Base-by-base conservation (phyloP, 2,113 vertebrate species). In the Oncorhynchus nerka region DNA sequence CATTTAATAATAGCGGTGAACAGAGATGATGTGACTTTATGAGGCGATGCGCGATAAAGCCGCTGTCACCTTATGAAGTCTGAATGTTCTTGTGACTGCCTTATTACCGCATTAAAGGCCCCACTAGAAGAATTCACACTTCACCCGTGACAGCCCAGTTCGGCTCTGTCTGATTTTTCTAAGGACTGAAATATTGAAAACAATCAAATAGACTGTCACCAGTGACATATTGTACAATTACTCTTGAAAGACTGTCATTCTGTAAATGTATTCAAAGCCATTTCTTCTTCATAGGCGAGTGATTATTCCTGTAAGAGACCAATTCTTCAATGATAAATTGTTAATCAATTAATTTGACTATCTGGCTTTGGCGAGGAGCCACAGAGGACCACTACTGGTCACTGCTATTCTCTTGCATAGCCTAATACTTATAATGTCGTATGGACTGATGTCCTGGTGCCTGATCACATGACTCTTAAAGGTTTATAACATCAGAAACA, bases 201-300 rank as follows among this genome's bases (percentile, higher is more conserved):
- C 91, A 86, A 91, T 92, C 85, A 89, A 88, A 91, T 83, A 78
- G 77, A 85, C 83, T 90, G 91, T 91, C 89, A 91, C 78, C 85
- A 78, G 78, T 92, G 92, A 94, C 90, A 89, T 88, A 93, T 93
- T 89, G 90, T 83, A 91, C 89, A 89, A 92, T 93, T 92, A 92
- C 85, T 90, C 85, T 89, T 90, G 85, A 91, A 89, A 91, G 88
- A 92, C 88, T 88, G 86, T 90, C 91, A 91, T 90, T 80, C 87
- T 85, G 89, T 81, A 93, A 91, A 90, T 86, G 86, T 90, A 92
- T 93, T 92, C 88, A 88, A 89, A 91, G 90, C 85, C 87, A 88
- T 90, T 90, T 88, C 81, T 86, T 85, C 87, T 88, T 80, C 85
- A 90, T 89, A 55, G 68, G 82, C 89, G 89, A 93, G 82, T 87